Conservation (phyloP, 2,113 vertebrate species). For the Suricata suricatta region DNA sequence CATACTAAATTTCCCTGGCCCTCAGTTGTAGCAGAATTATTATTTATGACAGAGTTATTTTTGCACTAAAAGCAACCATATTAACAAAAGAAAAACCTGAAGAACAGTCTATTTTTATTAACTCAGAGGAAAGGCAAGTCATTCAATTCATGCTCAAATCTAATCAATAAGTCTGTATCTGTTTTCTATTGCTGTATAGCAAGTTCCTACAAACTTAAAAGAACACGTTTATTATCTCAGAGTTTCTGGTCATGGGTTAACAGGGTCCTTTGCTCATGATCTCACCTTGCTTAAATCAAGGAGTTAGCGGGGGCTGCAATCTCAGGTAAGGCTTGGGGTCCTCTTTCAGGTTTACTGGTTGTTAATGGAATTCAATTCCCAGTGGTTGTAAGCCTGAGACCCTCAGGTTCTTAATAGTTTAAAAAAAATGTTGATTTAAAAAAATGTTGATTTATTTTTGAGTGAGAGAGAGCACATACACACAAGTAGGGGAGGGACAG, state of each 20-base stretch:
- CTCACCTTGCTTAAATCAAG: background rate
- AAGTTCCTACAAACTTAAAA: background rate
- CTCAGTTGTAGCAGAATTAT: background rate
- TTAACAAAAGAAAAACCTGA: background rate
- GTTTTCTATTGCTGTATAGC: background rate
- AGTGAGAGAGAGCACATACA: too few species aligned
- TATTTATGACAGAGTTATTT: background rate
- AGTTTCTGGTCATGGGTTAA: background rate
- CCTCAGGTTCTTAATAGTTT: background rate
- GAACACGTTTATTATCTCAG: background rate
- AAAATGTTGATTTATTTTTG: too few species aligned
- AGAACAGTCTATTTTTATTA: background rate
- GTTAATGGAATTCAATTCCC: background rate
- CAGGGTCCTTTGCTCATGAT: background rate
- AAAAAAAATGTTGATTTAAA: too few species aligned
- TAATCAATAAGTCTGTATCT: background rate
- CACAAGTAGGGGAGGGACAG: too few species aligned
- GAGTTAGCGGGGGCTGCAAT: background rate
- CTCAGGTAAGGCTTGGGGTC: background rate
- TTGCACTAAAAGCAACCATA: background rate
- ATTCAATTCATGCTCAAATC: background rate
- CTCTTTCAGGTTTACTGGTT: background rate
- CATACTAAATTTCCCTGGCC: background rate
- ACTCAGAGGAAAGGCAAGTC: background rate
- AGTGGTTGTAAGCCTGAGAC: background rate